Base-by-base conservation (phyloP, 2,888 invertebrate genomes). In the Creontiades dilutus region DNA sequence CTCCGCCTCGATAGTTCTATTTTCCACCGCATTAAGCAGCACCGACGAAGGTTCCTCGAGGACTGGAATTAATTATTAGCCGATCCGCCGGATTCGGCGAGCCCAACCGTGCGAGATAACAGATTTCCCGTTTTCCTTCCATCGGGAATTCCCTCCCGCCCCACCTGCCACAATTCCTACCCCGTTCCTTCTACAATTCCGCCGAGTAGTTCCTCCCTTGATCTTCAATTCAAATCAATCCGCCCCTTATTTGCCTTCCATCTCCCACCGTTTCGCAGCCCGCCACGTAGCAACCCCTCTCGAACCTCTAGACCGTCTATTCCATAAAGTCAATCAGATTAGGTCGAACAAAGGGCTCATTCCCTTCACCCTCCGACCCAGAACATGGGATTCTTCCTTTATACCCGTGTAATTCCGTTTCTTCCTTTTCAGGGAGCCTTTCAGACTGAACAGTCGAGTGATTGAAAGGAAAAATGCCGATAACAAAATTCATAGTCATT, bases 291-390 rank as follows among this genome's bases (percentile, higher is more conserved):
- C n/a, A 7, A 19, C 23, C 55, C 52, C 19, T 52, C 55, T 82
- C 55, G 27, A 57, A 14, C 16, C 52, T 37, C 14, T 46, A 16
- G 27, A 37, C 55, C 55, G 23, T 85, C 85, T 57, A 48, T 85
- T 85, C 85, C 85, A 85, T 85, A 85, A 85, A 85, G 85, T 61
- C 85, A 85, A 85, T 85, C 85, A 85, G 85, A 85, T 85, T 85
- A 85, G 85, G 85, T 57, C 55, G 85, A 37, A 85, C 85, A 85
- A 85, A 61, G 57, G 61, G 61, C 85, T 85, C 85, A 85, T 57
- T 82, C 82, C 61, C 61, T 28, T 14, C 46, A 11, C 37, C 37
- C 37, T 37, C 7, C 37, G 9, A 11, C 48, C 14, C 82, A 23
- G 52, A 9, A 47, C 48, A 27, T 47, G 52, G 82, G 82, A 4